Percentiles rank a stretch among this genome's conserved stretches.
These are phyloP conservation scores for Pyrrhia umbra DNA, from an alignment of 2,888 invertebrate species.

Conservation along the genomic window DNA sequence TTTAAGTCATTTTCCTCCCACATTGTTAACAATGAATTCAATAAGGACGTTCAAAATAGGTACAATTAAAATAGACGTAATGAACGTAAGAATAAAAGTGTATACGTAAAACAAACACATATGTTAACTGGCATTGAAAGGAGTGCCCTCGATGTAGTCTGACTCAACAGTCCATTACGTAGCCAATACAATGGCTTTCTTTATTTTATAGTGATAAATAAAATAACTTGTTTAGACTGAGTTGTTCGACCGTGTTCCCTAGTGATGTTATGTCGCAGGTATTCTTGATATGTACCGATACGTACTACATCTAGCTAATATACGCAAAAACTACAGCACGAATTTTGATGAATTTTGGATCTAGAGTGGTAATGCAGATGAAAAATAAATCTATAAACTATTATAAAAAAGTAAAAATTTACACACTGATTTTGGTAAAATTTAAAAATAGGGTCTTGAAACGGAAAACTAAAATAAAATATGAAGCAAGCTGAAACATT, in stretches of 20 bases:
- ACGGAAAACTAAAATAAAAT: too few species aligned
- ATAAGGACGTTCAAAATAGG: not conserved
- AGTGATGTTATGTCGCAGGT: not conserved
- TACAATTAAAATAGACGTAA: not conserved
- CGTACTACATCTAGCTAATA: too few species aligned
- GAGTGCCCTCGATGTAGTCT: constrained; percentile 34
- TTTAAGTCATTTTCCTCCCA: too few species aligned
- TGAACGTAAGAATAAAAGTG: not conserved
- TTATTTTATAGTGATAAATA: constrained; percentile 41
- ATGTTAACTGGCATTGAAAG: constrained; percentile 37
- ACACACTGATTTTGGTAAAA: too few species aligned
- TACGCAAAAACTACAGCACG: too few species aligned
- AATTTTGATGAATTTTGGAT: too few species aligned
- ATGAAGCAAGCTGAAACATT: not conserved
- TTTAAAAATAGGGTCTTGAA: too few species aligned
- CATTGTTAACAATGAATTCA: too few species aligned
- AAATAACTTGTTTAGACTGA: constrained; percentile 26
- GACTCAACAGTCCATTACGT: constrained; percentile 42
- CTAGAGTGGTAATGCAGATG: too few species aligned
- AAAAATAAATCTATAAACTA: too few species aligned
- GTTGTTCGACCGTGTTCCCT: not conserved
- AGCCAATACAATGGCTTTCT: constrained; percentile 51
- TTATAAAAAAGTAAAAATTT: too few species aligned
- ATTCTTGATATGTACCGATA: too few species aligned
- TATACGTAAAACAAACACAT: not conserved